phyloP scores from a whole-genome alignment of 1,140 invertebrate species.

The Drosophila pseudoananassae region DNA sequence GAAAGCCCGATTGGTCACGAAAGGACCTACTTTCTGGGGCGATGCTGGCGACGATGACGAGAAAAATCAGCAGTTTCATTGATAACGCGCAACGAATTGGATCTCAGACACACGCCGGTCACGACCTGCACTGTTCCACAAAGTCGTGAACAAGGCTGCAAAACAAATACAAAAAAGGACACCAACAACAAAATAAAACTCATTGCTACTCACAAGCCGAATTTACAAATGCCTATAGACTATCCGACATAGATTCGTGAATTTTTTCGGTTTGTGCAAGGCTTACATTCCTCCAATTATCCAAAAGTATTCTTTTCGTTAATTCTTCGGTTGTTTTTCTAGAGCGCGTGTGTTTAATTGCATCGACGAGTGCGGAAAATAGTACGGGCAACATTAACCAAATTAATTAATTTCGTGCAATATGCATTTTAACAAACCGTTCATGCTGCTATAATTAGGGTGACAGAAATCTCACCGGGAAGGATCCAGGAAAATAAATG shows the following conservation, averaged over 20 bases:
- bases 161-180: conserved; percentile 16
- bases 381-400: conserved; percentile 14
- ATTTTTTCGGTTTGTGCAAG: conserved; percentile 27
- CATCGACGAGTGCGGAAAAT: conserved; percentile 4
- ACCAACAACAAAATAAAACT: conserved; percentile 13
- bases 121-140: conserved; percentile 26
- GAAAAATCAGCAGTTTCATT: conserved; percentile 80
- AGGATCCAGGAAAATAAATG: too few relatives aligned
- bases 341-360: conserved; percentile 61
- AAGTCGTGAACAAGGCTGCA: conserved; percentile 19
- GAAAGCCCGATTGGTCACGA: conserved; percentile 23
- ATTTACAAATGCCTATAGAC: conserved; percentile 7
- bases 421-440: conserved; percentile 3
- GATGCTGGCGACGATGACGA: conserved; percentile 76
- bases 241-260: conserved; percentile 17
- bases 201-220: neutral
- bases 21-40: conserved; percentile 53
- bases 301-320: neutral
- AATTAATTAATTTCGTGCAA: conserved; percentile 38
- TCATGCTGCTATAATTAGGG: neutral
- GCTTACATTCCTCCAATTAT: neutral
- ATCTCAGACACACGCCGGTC: conserved; percentile 51
- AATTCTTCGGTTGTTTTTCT: conserved; percentile 13
- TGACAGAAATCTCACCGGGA: neutral
- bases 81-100: conserved; percentile 78